Evolutionary conservation across 2,113 vertebrate genomes (phyloP).

Genomic region (Isurus oxyrinchus): DNA sequence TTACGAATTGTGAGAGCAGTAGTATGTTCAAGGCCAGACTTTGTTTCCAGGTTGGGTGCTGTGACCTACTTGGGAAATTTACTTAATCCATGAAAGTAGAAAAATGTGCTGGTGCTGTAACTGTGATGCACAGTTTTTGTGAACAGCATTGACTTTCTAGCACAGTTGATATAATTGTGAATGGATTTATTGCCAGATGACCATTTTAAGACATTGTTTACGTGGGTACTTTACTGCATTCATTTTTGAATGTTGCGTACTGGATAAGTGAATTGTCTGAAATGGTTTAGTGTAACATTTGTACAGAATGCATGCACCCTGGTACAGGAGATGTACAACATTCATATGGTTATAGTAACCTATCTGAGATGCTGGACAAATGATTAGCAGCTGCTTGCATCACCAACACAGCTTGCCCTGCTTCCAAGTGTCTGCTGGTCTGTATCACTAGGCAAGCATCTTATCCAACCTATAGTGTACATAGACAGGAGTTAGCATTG

Average conservation of each 20-base stretch:
- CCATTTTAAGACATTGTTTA: slow-evolving; percentile 2
- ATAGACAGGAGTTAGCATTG: neutral
- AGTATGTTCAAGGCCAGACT: slow-evolving; percentile 16
- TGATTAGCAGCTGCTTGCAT: slow-evolving; percentile 1
- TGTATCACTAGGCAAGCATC: neutral
- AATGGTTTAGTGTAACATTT: slow-evolving; percentile 26
- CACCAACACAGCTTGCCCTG: neutral
- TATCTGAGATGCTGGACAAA: slow-evolving; percentile 15
- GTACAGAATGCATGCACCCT: slow-evolving; percentile 30
- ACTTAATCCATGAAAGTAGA: neutral
- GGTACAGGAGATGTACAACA: slow-evolving; percentile 25
- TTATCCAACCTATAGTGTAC: neutral
- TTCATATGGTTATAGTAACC: slow-evolving; percentile 19
- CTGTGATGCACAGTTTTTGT: neutral
- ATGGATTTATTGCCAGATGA: neutral
- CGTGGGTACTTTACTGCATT: slow-evolving; percentile 24
- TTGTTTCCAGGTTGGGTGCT: slow-evolving; percentile 5
- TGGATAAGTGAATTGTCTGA: slow-evolving; percentile 11
- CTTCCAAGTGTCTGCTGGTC: slow-evolving; percentile 12
- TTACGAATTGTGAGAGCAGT: slow-evolving; percentile 1
- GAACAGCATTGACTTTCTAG: slow-evolving; percentile 32
- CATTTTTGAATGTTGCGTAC: slow-evolving; percentile 28
- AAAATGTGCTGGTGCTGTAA: slow-evolving; percentile 18
- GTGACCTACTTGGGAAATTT: slow-evolving; percentile 5
- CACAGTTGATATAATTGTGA: slow-evolving; percentile 4